phyloP scores from a whole-genome alignment of 2,113 vertebrate genomes.

The Furnarius figulus region DNA sequence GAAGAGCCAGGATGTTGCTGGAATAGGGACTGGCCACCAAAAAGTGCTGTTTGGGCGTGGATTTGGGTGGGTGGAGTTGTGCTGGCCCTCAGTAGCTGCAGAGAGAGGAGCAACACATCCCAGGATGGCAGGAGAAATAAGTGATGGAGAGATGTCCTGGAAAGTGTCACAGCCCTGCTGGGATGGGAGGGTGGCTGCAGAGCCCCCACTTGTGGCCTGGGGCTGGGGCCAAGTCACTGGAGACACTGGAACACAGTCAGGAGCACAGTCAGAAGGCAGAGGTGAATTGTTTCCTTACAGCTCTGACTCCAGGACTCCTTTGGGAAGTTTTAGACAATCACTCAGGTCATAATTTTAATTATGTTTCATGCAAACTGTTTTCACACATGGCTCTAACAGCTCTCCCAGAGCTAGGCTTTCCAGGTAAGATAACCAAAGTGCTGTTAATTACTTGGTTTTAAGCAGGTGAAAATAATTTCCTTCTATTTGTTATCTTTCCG shows the following conservation, averaged over 20 bases:
- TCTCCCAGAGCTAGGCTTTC: conserved; percentile 35
- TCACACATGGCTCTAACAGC: conserved; percentile 37
- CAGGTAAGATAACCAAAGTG: conserved; percentile 45
- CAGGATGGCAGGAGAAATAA: background rate
- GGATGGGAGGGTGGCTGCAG: background rate
- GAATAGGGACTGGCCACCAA: fast-evolving
- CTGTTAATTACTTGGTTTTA: conserved; percentile 47
- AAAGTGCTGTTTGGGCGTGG: background rate
- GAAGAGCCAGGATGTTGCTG: background rate
- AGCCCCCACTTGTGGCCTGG: background rate
- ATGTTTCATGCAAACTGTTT: conserved; percentile 26
- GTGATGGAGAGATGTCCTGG: background rate
- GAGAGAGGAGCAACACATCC: fast-evolving
- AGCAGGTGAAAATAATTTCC: conserved; percentile 49
- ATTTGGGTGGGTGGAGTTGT: background rate
- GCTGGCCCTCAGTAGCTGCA: background rate
- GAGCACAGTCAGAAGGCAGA: background rate
- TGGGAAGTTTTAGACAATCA: background rate
- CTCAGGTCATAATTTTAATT: conserved; percentile 37
- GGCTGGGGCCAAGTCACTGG: background rate
- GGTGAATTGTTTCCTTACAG: background rate
- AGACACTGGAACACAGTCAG: background rate
- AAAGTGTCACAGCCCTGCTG: background rate
- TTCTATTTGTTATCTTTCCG: conserved; percentile 51
- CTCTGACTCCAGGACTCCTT: background rate